phyloP scores from a whole-genome alignment of 2,888 invertebrate species.

The Willowsia nigromaculata region DNA sequence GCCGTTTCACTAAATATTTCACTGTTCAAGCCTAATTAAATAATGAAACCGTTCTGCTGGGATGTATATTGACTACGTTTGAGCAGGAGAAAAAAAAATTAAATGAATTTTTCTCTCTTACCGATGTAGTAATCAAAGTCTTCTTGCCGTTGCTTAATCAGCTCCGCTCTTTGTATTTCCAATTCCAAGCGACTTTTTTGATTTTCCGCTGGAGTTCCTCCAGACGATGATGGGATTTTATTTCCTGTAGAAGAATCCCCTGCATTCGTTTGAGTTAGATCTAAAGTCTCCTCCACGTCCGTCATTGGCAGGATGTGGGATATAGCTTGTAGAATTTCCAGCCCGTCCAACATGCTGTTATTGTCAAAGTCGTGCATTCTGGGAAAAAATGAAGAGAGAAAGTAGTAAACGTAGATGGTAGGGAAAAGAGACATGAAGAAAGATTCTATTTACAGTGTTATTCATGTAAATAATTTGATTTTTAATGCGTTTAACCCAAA shows the following conservation, averaged over 20 bases:
- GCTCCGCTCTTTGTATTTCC: slow-evolving; percentile 78
- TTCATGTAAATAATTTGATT: slow-evolving; percentile 72
- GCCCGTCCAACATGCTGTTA: slow-evolving; percentile 91
- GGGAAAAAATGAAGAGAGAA: slow-evolving; percentile 20
- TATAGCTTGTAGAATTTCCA: slow-evolving; percentile 92
- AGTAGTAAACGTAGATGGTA: not conserved
- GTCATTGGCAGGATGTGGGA: slow-evolving; percentile 87
- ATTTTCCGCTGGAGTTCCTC: slow-evolving; percentile 56
- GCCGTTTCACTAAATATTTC: not conserved
- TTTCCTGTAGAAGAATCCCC: slow-evolving; percentile 49
- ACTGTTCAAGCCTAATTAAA: not conserved
- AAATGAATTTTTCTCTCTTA: slow-evolving; percentile 76
- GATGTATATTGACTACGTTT: not conserved
- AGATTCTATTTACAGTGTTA: slow-evolving; percentile 68
- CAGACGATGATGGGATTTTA: slow-evolving; percentile 61
- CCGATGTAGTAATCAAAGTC: slow-evolving; percentile 82
- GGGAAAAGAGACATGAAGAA: not conserved
- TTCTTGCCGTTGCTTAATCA: slow-evolving; percentile 81
- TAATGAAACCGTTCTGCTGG: not conserved
- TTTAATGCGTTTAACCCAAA: slow-evolving; percentile 59
- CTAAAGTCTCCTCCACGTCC: slow-evolving; percentile 81
- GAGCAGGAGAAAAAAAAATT: not conserved
- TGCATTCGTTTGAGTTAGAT: slow-evolving; percentile 52
- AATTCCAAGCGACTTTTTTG: slow-evolving; percentile 51
- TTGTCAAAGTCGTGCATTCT: slow-evolving; percentile 92